phyloP scores from a whole-genome alignment of 2,113 vertebrate genomes.

The Ranitomeya imitator region DNA sequence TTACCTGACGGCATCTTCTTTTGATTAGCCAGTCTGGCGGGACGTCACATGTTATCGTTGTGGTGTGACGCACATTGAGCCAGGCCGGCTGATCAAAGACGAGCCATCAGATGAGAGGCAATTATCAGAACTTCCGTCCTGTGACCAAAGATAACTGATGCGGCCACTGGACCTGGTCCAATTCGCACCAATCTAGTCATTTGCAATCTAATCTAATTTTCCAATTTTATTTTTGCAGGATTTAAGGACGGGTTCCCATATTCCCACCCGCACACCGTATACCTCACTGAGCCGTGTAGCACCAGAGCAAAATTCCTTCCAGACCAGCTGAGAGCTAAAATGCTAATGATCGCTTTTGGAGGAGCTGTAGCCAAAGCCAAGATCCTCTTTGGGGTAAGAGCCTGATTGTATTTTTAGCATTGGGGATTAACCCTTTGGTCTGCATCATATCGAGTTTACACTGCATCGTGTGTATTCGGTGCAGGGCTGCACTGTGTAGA shows the following conservation, averaged over 20 bases:
- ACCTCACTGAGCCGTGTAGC: constrained; percentile 72
- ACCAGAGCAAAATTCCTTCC: constrained; percentile 66
- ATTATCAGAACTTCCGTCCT: too few species aligned
- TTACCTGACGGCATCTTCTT: too few species aligned
- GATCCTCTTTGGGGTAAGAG: constrained; percentile 77
- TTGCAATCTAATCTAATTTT: not conserved
- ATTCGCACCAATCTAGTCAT: too few species aligned
- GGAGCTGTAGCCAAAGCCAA: constrained; percentile 81
- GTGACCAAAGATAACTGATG: too few species aligned
- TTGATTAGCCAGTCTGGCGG: too few species aligned
- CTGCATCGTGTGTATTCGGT: too few species aligned
- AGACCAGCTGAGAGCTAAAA: constrained; percentile 82
- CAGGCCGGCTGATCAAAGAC: too few species aligned
- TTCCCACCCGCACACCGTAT: constrained; percentile 84
- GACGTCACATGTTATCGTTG: too few species aligned
- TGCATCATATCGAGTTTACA: not conserved
- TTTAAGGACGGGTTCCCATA: constrained; percentile 78
- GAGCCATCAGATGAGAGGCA: too few species aligned
- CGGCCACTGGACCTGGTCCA: too few species aligned
- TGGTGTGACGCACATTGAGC: too few species aligned
- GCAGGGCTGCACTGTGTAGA: too few species aligned
- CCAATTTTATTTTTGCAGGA: constrained; percentile 67
- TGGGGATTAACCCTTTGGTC: not conserved
- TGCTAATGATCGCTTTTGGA: constrained; percentile 87
- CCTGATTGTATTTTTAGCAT: not conserved